Evolutionary conservation across 2,888 invertebrate genomes (phyloP), one percentile per base, ranked within the genome.

Genomic region (Drosophila tripunctata): DNA sequence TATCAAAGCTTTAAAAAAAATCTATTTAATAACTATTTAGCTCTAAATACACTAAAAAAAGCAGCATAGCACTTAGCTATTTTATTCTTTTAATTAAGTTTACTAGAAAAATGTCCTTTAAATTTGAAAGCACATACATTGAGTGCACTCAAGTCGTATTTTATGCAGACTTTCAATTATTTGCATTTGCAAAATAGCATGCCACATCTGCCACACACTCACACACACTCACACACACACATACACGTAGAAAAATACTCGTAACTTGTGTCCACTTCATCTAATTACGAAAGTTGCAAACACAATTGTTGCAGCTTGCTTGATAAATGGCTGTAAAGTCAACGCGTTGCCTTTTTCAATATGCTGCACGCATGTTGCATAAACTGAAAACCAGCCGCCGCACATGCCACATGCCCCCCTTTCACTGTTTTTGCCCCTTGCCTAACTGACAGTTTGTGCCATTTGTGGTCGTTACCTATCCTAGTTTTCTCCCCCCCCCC

Each of bases 281-380:
- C 76, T 83, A 83, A 83, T 83, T 81, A 78, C 64, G 54, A 81
- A 81, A 81, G 83, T 81, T 80, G 60, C 67, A 27, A n/a, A 21
- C 51, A 57, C 56, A 58, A 47, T 54, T 47, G 63, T 36, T 48
- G 45, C 38, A 57, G 38, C 33, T 40, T n/a, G 55, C 33, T 64
- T 78, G 82, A 80, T 70, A 83, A 81, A 82, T 76, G 74, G 76
- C 63, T 48, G 51, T 54, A 76, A 68, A 72, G 56, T 54, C 58
- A 31, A 41, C 41, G 69, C 65, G 75, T 65, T 80, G 77, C 61
- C 66, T 62, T 74, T 73, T 81, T 81, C 81, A 81, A 81, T 81
- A 83, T 81, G 83, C 54, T 76, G 68, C 62, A 57, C 44, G 45
- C 76, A 62, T 64, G 36, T 48, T 24, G 66, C 68, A 82, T 80